These are phyloP conservation scores for Aethes cnicana DNA, from an alignment of 2,888 invertebrate species.

Conservation along the genomic window DNA sequence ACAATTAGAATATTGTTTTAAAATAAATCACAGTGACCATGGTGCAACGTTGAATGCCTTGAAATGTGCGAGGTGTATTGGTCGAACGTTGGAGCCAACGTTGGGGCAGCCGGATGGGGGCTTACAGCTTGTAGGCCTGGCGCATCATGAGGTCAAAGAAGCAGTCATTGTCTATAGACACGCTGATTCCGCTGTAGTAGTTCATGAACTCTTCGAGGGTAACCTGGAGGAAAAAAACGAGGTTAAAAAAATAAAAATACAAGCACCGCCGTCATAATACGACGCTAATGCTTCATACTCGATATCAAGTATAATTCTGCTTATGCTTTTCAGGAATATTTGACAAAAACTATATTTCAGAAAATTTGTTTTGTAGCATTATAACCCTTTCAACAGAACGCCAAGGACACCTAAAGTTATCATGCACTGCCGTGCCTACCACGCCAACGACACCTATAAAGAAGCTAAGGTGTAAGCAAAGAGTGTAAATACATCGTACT, in stretches of 20 bases:
- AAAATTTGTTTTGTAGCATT: no score
- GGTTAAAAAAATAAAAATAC: not conserved
- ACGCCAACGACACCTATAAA: no score
- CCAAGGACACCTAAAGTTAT: no score
- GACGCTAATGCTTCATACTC: no score
- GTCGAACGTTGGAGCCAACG: conserved; percentile 6
- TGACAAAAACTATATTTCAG: no score
- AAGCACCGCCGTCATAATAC: not conserved
- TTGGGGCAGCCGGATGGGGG: not conserved
- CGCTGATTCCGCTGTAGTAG: conserved; percentile 96
- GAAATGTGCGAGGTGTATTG: conserved; percentile 17
- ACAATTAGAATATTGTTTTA: conserved; percentile 3
- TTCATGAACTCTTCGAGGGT: conserved; percentile 96
- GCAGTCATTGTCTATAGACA: conserved; percentile 96
- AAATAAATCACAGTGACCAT: conserved; percentile 13
- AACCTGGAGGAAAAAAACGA: conserved; percentile 83
- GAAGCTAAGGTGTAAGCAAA: no score
- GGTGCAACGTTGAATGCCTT: conserved; percentile 1
- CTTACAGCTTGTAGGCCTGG: conserved; percentile 92
- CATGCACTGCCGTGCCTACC: no score
- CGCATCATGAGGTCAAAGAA: conserved; percentile 98
- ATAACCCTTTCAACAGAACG: no score
- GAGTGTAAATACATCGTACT: no score
- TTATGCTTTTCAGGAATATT: no score
- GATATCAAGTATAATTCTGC: no score